phyloP scores from a whole-genome alignment of 2,888 invertebrate species.

The Callinectes sapidus region DNA sequence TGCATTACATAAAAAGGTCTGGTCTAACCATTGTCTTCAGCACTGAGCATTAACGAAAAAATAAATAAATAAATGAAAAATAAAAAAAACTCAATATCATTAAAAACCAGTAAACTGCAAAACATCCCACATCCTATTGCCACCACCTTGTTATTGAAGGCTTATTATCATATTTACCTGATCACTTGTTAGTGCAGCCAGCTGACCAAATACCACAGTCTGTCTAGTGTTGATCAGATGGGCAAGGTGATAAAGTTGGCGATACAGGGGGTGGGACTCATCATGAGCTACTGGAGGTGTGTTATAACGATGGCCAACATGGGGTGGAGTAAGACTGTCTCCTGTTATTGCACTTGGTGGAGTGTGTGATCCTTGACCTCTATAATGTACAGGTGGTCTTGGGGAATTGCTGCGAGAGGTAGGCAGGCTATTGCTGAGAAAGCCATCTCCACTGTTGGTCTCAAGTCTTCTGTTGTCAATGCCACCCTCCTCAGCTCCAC shows the following conservation, averaged over 20 bases:
- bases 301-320: constrained; percentile 52
- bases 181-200: constrained; percentile 66
- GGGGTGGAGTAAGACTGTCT: constrained; percentile 62
- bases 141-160: background rate
- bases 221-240: constrained; percentile 69
- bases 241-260: constrained; percentile 65
- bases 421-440: constrained; percentile 50
- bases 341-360: constrained; percentile 53
- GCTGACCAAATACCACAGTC: constrained; percentile 65
- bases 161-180: constrained; percentile 54
- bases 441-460: constrained; percentile 58
- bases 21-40: too few species aligned
- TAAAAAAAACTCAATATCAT: too few species aligned
- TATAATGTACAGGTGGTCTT: constrained; percentile 48
- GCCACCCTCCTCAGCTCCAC: constrained; percentile 52
- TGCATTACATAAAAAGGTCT: too few species aligned
- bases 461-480: constrained; percentile 49
- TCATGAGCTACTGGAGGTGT: constrained; percentile 61
- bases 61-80: too few species aligned
- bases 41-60: too few species aligned
- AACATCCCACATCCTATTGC: too few species aligned
- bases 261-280: constrained; percentile 58
- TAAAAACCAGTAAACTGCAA: too few species aligned
- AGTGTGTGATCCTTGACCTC: constrained; percentile 58
- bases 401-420: constrained; percentile 62